Conservation (phyloP, 1,140 invertebrate species). For the Drosophila tropicalis region DNA sequence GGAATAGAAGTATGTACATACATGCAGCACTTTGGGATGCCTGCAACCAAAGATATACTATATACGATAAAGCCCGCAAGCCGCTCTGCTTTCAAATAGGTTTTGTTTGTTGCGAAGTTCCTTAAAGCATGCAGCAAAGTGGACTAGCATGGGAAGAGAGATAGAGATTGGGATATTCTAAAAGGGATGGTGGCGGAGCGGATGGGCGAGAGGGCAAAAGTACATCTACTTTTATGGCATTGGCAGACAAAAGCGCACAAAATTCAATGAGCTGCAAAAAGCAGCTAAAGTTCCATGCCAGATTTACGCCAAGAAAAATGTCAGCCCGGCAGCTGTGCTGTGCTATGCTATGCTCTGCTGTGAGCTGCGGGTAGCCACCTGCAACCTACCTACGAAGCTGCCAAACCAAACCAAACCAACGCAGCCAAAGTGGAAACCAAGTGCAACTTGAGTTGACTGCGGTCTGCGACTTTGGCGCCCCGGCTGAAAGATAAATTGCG, state of each 20-base stretch:
- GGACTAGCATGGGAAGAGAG: background rate
- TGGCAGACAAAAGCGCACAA: conserved; percentile 72
- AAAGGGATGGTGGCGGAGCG: background rate
- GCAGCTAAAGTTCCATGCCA: conserved; percentile 73
- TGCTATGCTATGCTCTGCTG: background rate
- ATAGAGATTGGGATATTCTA: background rate
- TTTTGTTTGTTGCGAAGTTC: conserved; percentile 67
- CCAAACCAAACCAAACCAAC: no score
- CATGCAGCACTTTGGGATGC: conserved; percentile 5
- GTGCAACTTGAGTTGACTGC: conserved; percentile 67
- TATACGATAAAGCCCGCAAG: conserved; percentile 64
- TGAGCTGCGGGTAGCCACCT: conserved; percentile 59
- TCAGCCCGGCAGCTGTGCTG: conserved; percentile 43
- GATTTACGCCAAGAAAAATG: conserved; percentile 79
- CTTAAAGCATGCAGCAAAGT: background rate
- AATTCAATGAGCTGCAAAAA: conserved; percentile 80
- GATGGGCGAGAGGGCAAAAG: background rate
- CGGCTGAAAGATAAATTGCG: conserved; percentile 68
- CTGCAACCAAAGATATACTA: conserved; percentile 28
- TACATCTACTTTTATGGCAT: conserved; percentile 62
- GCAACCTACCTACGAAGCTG: conserved; percentile 17
- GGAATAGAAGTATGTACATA: conserved; percentile 8
- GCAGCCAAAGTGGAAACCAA: conserved; percentile 40
- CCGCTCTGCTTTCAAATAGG: conserved; percentile 43
- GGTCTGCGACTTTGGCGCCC: conserved; percentile 55